Evolutionary conservation across 2,113 vertebrate genomes (phyloP).

Genomic region (Pangasianodon hypophthalmus): DNA sequence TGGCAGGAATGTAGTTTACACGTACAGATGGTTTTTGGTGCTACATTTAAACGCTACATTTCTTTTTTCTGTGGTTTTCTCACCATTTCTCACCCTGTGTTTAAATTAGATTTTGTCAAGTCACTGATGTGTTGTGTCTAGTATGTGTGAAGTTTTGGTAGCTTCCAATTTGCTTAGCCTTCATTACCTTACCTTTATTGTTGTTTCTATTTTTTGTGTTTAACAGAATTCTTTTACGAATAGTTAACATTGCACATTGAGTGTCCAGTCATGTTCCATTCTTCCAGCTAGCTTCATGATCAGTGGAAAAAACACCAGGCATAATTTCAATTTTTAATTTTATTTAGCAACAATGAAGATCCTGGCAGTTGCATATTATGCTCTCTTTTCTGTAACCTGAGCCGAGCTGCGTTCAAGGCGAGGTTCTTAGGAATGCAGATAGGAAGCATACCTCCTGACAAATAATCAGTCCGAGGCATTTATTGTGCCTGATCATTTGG

Average conservation of each 20-base stretch:
- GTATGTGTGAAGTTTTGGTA: background rate
- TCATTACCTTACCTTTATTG: background rate
- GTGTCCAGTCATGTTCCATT: background rate
- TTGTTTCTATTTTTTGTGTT: background rate
- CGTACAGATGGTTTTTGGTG: background rate
- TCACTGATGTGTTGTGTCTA: background rate
- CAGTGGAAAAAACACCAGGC: background rate
- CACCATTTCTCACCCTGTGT: background rate
- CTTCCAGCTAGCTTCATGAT: background rate
- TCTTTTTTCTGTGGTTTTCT: background rate
- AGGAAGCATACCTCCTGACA: background rate
- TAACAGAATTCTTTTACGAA: background rate
- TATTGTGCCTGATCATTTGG: background rate
- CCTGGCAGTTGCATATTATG: too few species aligned
- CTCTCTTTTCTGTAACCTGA: background rate
- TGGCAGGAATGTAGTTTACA: background rate
- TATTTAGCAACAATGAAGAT: background rate
- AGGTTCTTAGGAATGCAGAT: too few species aligned
- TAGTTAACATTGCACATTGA: background rate
- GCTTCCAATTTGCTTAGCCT: background rate
- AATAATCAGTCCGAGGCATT: background rate
- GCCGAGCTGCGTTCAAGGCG: too few species aligned
- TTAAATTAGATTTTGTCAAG: background rate
- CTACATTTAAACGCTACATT: background rate
- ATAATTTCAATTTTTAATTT: background rate